Percentiles rank a stretch among this genome's conserved stretches.
Conservation (phyloP, 1,140 invertebrate genomes). For the Hyles euphorbiae region DNA sequence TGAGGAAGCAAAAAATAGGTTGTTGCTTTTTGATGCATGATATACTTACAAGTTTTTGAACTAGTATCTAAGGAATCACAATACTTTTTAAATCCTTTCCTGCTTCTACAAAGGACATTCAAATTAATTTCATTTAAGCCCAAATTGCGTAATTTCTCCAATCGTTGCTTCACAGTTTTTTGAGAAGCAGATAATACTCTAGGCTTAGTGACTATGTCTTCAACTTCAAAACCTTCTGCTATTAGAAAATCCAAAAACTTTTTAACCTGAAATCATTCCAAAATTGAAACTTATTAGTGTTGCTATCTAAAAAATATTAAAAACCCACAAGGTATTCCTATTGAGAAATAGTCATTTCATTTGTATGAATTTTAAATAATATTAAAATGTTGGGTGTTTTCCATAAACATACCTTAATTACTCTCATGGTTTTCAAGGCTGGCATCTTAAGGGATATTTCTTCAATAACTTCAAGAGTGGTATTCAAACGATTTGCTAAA, state of each 20-base stretch:
- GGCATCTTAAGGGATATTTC: constrained; percentile 60
- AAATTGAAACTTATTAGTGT: no score
- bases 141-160: constrained; percentile 47
- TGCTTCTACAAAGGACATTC: constrained; percentile 65
- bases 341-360: no score
- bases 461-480: constrained; percentile 47
- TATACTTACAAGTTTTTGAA: constrained; percentile 17
- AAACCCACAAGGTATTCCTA: not conserved
- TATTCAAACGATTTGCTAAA: constrained; percentile 59
- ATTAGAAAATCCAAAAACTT: constrained; percentile 62
- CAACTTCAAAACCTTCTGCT: constrained; percentile 52
- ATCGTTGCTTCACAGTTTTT: constrained; percentile 56
- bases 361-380: no score
- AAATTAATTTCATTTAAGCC: constrained; percentile 60
- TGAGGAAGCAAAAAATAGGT: no score
- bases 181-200: constrained; percentile 61
- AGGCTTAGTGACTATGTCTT: constrained; percentile 60
- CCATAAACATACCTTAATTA: constrained; percentile 47
- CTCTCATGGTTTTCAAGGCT: constrained; percentile 51
- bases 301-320: not conserved
- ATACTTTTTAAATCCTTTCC: constrained; percentile 63
- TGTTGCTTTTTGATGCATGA: no score
- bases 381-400: no score
- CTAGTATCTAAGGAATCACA: constrained; percentile 46
- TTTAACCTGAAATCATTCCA: constrained; percentile 52